Evolutionary conservation across 1,140 invertebrate species (phyloP).

Genomic region (Lucilia cuprina): DNA sequence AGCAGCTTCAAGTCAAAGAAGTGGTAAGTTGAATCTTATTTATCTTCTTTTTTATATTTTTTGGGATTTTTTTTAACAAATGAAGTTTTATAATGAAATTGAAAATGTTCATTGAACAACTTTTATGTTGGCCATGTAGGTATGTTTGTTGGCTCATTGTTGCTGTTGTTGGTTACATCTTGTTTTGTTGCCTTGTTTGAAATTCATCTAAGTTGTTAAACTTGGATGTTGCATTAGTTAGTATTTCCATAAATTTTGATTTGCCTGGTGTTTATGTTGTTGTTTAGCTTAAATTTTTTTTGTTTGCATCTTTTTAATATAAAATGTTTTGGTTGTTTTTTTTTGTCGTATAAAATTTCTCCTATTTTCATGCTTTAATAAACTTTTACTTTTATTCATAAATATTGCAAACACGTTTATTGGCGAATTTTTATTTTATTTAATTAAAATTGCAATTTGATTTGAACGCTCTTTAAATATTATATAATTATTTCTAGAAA

Average conservation of each 20-base stretch:
- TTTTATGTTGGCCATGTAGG: too few relatives aligned
- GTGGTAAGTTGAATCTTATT: slow-evolving; percentile 46
- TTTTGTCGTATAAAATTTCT: not conserved
- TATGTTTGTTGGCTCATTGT: too few relatives aligned
- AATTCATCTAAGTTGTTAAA: too few relatives aligned
- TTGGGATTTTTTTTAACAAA: not conserved
- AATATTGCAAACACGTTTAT: not conserved
- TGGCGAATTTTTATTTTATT: too few relatives aligned
- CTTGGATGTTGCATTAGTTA: too few relatives aligned
- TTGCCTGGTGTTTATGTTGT: not conserved
- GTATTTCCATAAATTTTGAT: not conserved
- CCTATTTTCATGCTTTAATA: not conserved
- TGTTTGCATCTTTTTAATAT: not conserved
- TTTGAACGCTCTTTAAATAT: too few relatives aligned
- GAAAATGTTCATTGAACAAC: too few relatives aligned
- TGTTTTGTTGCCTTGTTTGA: too few relatives aligned
- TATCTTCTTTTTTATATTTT: not conserved
- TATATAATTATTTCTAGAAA: too few relatives aligned
- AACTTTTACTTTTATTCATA: slow-evolving; percentile 6
- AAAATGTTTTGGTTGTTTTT: not conserved
- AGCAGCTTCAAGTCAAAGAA: slow-evolving; percentile 41
- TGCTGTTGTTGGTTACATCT: too few relatives aligned
- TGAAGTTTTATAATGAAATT: too few relatives aligned
- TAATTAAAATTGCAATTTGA: too few relatives aligned
- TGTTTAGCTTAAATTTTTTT: not conserved